A percentile compares a stretch with the other conserved stretches of the same genome.
Evolutionary conservation across 2,888 invertebrate genomes (phyloP).

Genomic region (Drosophila kambysellisi): DNA sequence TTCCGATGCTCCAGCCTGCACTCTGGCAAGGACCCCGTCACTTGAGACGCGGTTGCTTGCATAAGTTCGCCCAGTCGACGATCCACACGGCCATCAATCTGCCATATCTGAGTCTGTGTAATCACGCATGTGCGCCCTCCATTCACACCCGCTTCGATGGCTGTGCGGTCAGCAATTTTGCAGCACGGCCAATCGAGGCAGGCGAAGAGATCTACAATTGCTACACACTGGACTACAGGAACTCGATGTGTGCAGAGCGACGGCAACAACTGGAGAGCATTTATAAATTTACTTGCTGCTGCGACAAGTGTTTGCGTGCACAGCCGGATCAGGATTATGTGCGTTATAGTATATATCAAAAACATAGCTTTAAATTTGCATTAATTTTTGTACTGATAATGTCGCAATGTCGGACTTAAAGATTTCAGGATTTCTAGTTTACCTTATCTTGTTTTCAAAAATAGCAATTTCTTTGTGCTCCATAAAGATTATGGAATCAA

Average conservation of each 20-base stretch:
- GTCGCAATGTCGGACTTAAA: too few relatives aligned
- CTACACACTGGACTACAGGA: constrained; percentile 92
- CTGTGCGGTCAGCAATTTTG: constrained; percentile 89
- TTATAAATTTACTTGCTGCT: constrained; percentile 93
- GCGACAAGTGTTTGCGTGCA: constrained; percentile 87
- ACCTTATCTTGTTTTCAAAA: too few relatives aligned
- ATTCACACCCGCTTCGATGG: constrained; percentile 91
- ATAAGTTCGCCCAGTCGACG: constrained; percentile 78
- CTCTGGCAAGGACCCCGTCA: constrained; percentile 75
- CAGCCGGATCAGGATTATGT: constrained; percentile 72
- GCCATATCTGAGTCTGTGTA: constrained; percentile 95
- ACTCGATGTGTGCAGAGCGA: constrained; percentile 88
- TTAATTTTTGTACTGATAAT: not conserved
- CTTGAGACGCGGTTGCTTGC: constrained; percentile 68
- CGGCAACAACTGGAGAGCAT: constrained; percentile 88
- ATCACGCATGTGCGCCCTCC: constrained; percentile 95
- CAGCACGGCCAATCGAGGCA: constrained; percentile 87
- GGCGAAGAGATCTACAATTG: constrained; percentile 93
- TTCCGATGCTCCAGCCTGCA: constrained; percentile 54
- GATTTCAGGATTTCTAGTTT: too few relatives aligned
- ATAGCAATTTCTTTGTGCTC: too few relatives aligned
- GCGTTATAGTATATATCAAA: not conserved
- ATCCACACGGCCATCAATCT: constrained; percentile 92
- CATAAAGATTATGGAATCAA: not conserved
- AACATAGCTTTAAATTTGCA: not conserved